Base-by-base conservation (phyloP, 2,113 vertebrate genomes). In the Pleuronectes platessa region DNA sequence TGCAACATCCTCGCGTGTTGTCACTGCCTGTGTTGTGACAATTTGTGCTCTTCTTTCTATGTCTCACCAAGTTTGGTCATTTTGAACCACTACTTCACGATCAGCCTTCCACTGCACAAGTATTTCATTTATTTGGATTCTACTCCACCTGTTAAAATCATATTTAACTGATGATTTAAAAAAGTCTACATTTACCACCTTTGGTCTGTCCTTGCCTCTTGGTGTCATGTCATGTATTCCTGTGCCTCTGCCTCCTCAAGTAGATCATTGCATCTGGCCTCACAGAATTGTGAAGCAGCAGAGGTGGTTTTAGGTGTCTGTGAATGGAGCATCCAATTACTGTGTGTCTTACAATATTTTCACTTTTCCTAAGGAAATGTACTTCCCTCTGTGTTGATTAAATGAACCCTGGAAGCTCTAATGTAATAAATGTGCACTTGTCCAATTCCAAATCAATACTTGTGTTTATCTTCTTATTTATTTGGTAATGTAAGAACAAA, bases 341-440 rank as follows among this genome's bases (percentile, higher is more conserved):
- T 7, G 31, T 31, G 31, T 31, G 6, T 31, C 31, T 31, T 31
- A 31, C 31, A 31, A 7, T 31, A 31, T 31, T 31, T 31, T 31
- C 1, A 6, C 61, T 31, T 54, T 59, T 49, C 23, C 47, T 63
- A 18, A 53, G 21, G 0, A 59, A 68, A 55, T 83, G 27, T 72
- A 42, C 58, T 54, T 60, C 9, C 9, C 10, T 63, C 51, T 74
- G 62, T 74, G 62, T 55, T 78, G 24, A 17, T 26, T 42, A 42
- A 70, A 53, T 79, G 42, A 79, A 37, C 27, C 10, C 42, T 40
- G 5, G 79, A 67, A 68, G 13, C 40, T 61, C 62, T 54, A n/a
- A 56, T 60, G 12, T 62, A 85, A 83, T 89, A 90, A 63, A 84
- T 53, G 26, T 64, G 45, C 9, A 66, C 21, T 61, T 49, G 10